Percentiles rank a stretch among this genome's conserved stretches.
phyloP scores from a whole-genome alignment of 2,113 vertebrate genomes.

The Sitta europaea region DNA sequence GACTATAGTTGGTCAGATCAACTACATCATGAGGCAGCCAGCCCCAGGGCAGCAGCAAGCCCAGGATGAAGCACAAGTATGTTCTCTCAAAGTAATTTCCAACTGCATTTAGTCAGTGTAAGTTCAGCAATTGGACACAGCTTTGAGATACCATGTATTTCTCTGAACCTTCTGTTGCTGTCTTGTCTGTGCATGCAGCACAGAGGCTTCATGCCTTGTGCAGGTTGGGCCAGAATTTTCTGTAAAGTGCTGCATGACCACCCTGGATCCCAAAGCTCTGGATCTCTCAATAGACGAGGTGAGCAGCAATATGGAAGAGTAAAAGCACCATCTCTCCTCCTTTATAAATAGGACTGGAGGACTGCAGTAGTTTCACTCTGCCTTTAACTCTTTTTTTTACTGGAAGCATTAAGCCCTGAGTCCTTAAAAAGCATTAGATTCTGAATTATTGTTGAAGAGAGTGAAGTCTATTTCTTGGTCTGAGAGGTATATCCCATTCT shows the following conservation, averaged over 20 bases:
- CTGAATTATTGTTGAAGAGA: neutral
- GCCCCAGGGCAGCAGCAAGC: slow-evolving; percentile 66
- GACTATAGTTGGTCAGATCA: slow-evolving; percentile 77
- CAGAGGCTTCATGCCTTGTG: neutral
- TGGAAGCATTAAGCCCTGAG: neutral
- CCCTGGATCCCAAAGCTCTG: neutral
- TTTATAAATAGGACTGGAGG: neutral
- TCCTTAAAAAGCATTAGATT: neutral
- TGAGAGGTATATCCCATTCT: neutral
- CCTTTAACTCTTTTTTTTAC: neutral
- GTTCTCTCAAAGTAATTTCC: neutral
- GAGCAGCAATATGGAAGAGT: neutral
- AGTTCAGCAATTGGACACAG: neutral
- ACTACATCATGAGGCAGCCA: slow-evolving; percentile 78
- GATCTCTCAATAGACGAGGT: neutral
- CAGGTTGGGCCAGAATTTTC: neutral
- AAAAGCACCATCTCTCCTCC: neutral
- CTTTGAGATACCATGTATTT: neutral
- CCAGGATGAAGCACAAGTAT: slow-evolving; percentile 71
- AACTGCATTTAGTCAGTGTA: neutral
- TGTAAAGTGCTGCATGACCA: neutral
- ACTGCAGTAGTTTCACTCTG: neutral
- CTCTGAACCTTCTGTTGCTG: neutral
- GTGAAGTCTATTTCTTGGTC: neutral
- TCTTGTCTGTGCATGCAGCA: neutral